Base-by-base conservation (phyloP, 2,888 invertebrate species). In the Zonitis immaculata region DNA sequence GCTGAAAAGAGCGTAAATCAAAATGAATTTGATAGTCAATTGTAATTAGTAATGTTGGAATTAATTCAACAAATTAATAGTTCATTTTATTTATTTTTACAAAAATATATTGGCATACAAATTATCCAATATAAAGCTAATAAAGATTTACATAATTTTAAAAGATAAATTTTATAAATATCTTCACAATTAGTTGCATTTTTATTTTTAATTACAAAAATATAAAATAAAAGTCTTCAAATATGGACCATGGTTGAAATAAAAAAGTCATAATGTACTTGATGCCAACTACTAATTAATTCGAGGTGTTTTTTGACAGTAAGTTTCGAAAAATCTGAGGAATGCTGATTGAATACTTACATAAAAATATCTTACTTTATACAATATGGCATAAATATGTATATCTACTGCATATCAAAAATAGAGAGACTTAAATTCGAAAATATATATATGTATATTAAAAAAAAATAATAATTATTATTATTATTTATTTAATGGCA, bases 301-400 rank as follows among this genome's bases (percentile, higher is more conserved):
- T 12, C 20, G 12, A 43, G 30, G 44, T 27, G 30, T 44, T 30
- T 14, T 44, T 12, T 49, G 32, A 27, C 26, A 55, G 51, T 42
- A 51, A 51, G 39, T 43, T 44, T 47, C 16, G n/a, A n/a, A n/a
- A n/a, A n/a, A n/a, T n/a, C n/a, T n/a, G 39, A 43, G 51, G 47
- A 51, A 51, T 51, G 47, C 44, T 44, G 22, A 45, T 49, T 22
- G 5, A 51, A 51, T 44, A 47, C 44, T n/a, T 28, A 39, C 51
- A 51, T 51, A 54, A 55, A 55, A 51, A 55, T 55, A 54, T 54
- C 50, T 54, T 50, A 54, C 54, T 54, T 35, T 47, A 45, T 54
- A 54, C 51, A 46, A 54, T 55, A 55, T 55, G 55, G 55, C 55
- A 55, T 55, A 51, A 55, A 51, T 51, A 51, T n/a, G n/a, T n/a